A percentile compares a stretch with the other conserved stretches of the same genome.
phyloP scores from a whole-genome alignment of 2,113 vertebrate genomes.

The Salminus brasiliensis region DNA sequence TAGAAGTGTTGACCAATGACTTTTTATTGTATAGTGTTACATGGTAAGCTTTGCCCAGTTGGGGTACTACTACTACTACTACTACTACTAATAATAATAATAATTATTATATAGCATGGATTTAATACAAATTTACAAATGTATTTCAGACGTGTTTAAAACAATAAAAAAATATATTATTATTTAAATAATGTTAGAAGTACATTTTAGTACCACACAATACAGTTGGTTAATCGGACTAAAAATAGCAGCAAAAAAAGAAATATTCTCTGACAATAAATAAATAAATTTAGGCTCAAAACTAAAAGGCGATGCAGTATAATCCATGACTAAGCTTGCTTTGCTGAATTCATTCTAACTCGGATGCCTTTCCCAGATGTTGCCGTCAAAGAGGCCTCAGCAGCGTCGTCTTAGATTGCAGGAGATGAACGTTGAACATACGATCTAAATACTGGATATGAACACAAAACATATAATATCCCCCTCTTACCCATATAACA shows the following conservation, averaged over 20 bases:
- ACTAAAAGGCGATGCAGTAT: neutral
- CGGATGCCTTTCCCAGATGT: neutral
- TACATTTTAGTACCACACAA: neutral
- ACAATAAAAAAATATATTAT: too few species aligned
- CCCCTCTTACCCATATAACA: neutral
- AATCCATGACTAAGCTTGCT: neutral
- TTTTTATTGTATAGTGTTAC: too few species aligned
- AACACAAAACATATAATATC: neutral
- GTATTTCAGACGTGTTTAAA: too few species aligned
- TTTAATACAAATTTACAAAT: too few species aligned
- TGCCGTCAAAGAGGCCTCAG: neutral
- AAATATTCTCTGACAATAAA: too few species aligned
- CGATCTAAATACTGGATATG: neutral
- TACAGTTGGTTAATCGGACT: neutral
- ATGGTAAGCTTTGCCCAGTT: too few species aligned
- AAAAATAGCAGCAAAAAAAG: neutral
- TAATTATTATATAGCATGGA: too few species aligned
- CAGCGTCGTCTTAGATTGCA: neutral
- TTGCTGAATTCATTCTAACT: neutral
- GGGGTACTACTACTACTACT: too few species aligned
- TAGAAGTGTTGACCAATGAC: too few species aligned
- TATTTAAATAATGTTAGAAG: too few species aligned
- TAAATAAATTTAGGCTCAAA: neutral
- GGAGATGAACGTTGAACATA: neutral
- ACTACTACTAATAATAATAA: too few species aligned